Percentiles rank a stretch among this genome's conserved stretches.
Conservation (phyloP, 2,888 invertebrate genomes). For the Muscina levida region DNA sequence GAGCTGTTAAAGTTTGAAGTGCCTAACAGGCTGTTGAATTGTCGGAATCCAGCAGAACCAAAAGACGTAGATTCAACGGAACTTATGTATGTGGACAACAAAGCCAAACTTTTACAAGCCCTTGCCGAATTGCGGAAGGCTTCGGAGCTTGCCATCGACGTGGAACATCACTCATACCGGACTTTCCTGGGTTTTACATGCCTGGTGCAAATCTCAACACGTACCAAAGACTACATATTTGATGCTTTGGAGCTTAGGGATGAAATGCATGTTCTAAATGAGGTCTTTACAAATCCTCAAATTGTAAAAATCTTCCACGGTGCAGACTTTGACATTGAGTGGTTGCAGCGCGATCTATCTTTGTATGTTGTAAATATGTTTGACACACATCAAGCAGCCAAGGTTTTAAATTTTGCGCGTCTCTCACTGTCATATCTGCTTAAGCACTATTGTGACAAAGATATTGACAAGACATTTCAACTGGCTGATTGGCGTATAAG, state of each 20-base stretch:
- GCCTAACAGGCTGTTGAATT: slow-evolving; percentile 80
- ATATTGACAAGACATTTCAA: slow-evolving; percentile 94
- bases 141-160: slow-evolving; percentile 92
- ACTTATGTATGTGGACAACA: slow-evolving; percentile 85
- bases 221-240: slow-evolving; percentile 89
- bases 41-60: slow-evolving; percentile 78
- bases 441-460: slow-evolving; percentile 87
- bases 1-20: slow-evolving; percentile 89
- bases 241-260: slow-evolving; percentile 93
- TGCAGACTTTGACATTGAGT: slow-evolving; percentile 91
- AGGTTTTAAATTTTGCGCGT: slow-evolving; percentile 85
- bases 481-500: slow-evolving; percentile 97
- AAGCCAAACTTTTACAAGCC: slow-evolving; percentile 84
- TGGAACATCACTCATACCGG: slow-evolving; percentile 96
- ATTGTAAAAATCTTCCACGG: slow-evolving; percentile 98
- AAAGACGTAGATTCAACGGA: slow-evolving; percentile 84
- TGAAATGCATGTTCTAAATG: slow-evolving; percentile 90
- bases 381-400: slow-evolving; percentile 95
- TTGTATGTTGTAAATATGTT: slow-evolving; percentile 98
- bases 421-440: slow-evolving; percentile 90
- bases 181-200: slow-evolving; percentile 97
- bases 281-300: slow-evolving; percentile 92
- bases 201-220: slow-evolving; percentile 95
- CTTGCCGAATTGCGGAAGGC: slow-evolving; percentile 84
- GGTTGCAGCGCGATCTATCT: slow-evolving; percentile 97